A percentile compares a stretch with the other conserved stretches of the same genome.
These are phyloP conservation scores for Drosophila demipolita DNA, from an alignment of 2,888 invertebrate genomes.

Conservation along the genomic window DNA sequence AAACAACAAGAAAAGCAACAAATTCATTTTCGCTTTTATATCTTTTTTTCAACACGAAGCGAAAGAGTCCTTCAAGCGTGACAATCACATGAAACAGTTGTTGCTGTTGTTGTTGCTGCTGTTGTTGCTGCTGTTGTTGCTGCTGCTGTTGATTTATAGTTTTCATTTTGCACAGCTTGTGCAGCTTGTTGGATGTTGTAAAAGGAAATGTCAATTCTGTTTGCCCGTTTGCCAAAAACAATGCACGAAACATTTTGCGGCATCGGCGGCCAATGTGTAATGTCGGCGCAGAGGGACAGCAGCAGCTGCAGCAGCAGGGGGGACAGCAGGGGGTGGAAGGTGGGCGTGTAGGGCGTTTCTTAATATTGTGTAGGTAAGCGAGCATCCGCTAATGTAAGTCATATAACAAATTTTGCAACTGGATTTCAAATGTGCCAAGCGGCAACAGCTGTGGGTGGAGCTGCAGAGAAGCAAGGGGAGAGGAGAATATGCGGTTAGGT, in stretches of 20 bases:
- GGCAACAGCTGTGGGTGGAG: conserved; percentile 23
- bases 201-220: conserved; percentile 80
- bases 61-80: conserved; percentile 80
- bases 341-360: conserved; percentile 12
- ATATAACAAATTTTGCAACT: conserved; percentile 73
- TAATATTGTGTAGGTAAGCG: conserved; percentile 27
- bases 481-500: not conserved
- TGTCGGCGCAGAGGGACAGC: conserved; percentile 18
- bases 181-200: conserved; percentile 78
- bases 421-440: conserved; percentile 35
- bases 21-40: conserved; percentile 80
- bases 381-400: conserved; percentile 69
- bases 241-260: conserved; percentile 67
- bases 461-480: not conserved
- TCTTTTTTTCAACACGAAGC: conserved; percentile 58
- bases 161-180: conserved; percentile 74
- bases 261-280: conserved; percentile 56
- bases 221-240: conserved; percentile 75
- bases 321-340: conserved; percentile 4
- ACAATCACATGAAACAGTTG: conserved; percentile 77
- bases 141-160: conserved; percentile 75
- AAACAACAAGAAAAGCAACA: conserved; percentile 78
- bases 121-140: conserved; percentile 31
- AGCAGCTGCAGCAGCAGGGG: not conserved
- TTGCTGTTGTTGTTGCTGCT: conserved; percentile 39